Evolutionary conservation across 2,113 vertebrate species (phyloP).

Genomic region (cattle (Bos taurus)): DNA sequence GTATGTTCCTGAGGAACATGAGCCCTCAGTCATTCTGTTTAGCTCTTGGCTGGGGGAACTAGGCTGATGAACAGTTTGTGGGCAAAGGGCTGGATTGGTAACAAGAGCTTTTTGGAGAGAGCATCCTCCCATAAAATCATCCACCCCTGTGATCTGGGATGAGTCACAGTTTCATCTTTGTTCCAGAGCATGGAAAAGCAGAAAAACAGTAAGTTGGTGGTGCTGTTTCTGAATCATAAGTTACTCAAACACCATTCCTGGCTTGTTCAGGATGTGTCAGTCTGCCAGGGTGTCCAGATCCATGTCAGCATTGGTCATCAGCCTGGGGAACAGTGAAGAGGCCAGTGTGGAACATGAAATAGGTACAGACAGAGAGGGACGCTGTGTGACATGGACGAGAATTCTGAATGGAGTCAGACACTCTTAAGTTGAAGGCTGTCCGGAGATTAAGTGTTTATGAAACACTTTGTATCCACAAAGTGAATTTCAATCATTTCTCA

Average conservation of each 20-base stretch:
- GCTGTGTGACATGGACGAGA: background rate
- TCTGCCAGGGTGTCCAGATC: background rate
- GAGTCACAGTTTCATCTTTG: background rate
- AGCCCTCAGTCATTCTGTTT: background rate
- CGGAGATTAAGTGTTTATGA: slow-evolving; percentile 37
- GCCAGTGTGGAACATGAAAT: background rate
- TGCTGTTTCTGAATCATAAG: background rate
- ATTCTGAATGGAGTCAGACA: background rate
- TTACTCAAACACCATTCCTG: background rate
- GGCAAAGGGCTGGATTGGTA: background rate
- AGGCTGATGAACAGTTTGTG: background rate
- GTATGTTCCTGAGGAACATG: background rate
- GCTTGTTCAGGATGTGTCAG: background rate
- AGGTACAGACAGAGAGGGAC: background rate
- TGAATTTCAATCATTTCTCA: background rate
- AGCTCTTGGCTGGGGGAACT: background rate
- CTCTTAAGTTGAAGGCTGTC: background rate
- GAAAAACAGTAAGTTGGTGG: background rate
- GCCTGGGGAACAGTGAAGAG: background rate
- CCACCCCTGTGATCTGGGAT: background rate
- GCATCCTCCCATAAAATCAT: background rate
- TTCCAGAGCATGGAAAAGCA: background rate
- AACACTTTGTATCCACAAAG: slow-evolving; percentile 9
- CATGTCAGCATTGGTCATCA: background rate
- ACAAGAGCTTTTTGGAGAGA: background rate